Percentiles rank a stretch among this genome's conserved stretches.
Evolutionary conservation across 2,113 vertebrate genomes (phyloP).

Genomic region (Syngnathus typhle): DNA sequence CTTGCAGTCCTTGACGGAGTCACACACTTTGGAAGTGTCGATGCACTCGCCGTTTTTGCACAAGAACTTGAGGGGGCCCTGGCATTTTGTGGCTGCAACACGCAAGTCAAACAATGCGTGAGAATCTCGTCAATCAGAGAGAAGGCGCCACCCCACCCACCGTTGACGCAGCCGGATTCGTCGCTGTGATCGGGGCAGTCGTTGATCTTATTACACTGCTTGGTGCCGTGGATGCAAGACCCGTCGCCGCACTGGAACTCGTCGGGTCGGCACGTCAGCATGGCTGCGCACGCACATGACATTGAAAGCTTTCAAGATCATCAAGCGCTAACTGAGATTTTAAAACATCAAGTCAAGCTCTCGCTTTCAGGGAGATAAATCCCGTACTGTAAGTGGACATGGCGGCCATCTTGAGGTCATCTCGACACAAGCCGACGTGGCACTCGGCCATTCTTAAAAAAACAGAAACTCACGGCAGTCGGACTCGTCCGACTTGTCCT

Average conservation of each 20-base stretch:
- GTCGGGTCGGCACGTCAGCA: constrained; percentile 83
- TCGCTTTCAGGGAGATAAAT: neutral
- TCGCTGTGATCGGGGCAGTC: constrained; percentile 89
- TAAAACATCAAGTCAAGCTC: neutral
- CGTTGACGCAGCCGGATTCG: constrained; percentile 85
- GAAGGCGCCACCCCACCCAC: constrained; percentile 59
- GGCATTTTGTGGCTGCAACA: constrained; percentile 79
- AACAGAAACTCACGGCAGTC: constrained; percentile 83
- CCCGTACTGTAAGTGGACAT: too few relatives aligned
- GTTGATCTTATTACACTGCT: constrained; percentile 85
- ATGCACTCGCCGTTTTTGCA: constrained; percentile 96
- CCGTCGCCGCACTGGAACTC: constrained; percentile 92
- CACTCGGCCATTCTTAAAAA: neutral
- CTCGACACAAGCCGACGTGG: constrained; percentile 3
- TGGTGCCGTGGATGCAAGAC: constrained; percentile 84
- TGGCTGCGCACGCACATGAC: constrained; percentile 56
- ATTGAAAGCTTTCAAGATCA: constrained; percentile 16
- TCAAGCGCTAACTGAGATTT: neutral
- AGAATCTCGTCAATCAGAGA: neutral
- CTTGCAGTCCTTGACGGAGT: constrained; percentile 89
- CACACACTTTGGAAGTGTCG: constrained; percentile 88
- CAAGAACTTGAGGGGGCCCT: constrained; percentile 88
- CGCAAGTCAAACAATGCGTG: neutral
- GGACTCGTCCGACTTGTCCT: constrained; percentile 92
- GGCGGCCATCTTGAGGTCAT: neutral